phyloP scores from a whole-genome alignment of 2,113 vertebrate genomes.

The Syngnathus floridae region DNA sequence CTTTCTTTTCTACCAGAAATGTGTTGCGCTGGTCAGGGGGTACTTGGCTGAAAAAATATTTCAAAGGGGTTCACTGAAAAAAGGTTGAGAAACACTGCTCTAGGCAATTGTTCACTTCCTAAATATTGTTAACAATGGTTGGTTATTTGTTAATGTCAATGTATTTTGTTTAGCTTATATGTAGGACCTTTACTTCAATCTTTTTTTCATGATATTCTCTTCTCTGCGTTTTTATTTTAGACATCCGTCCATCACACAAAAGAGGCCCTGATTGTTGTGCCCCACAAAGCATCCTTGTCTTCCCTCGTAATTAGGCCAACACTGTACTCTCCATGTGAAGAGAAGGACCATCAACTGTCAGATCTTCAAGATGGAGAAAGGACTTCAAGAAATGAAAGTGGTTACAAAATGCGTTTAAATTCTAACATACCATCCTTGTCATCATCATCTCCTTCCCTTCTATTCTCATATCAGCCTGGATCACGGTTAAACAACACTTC shows the following conservation, averaged over 20 bases:
- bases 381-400: not conserved
- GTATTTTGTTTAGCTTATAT: not conserved
- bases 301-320: constrained; percentile 3
- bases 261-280: rapidly evolving
- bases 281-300: rapidly evolving
- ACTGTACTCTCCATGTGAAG: constrained; percentile 11
- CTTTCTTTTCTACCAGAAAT: no score
- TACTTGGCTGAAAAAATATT: no score
- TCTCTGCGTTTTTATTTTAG: constrained; percentile 18
- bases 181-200: not conserved
- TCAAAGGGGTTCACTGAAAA: no score
- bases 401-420: not conserved
- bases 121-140: not conserved
- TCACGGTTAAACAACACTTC: not conserved
- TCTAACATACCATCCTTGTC: not conserved
- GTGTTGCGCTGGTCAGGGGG: no score
- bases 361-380: constrained; percentile 1
- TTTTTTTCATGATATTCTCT: not conserved
- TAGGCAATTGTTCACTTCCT: not conserved
- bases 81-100: no score
- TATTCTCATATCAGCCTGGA: not conserved
- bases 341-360: not conserved
- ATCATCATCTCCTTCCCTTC: constrained; percentile 3
- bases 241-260: constrained; percentile 18
- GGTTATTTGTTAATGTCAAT: not conserved